These are phyloP conservation scores for Itoplectis maculator DNA, from an alignment of 2,888 invertebrate genomes.

Conservation along the genomic window DNA sequence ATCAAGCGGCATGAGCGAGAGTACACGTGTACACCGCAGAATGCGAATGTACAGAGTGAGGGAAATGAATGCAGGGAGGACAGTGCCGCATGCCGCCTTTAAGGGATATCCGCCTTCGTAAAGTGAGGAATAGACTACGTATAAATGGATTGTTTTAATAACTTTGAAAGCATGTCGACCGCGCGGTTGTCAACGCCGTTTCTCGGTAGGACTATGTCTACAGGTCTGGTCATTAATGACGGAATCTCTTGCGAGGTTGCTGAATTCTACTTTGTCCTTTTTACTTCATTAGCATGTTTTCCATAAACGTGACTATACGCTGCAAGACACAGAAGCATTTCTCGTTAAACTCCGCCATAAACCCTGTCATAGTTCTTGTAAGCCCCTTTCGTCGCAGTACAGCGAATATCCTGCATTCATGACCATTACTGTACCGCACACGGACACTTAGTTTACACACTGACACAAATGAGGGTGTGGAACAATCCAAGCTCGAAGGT, in stretches of 20 bases:
- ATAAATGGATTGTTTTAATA: conserved; percentile 78
- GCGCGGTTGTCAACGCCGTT: not conserved
- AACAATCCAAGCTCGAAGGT: conserved; percentile 4
- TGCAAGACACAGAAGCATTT: not conserved
- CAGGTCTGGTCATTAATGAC: conserved; percentile 23
- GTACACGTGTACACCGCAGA: conserved; percentile 28
- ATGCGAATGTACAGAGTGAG: not conserved
- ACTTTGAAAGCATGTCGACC: conserved; percentile 72
- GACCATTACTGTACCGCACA: not conserved
- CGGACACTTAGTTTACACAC: not conserved
- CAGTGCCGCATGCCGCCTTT: conserved; percentile 27
- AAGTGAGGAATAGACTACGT: conserved; percentile 48
- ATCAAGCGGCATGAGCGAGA: conserved; percentile 48
- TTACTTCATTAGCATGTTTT: conserved; percentile 10
- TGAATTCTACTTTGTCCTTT: conserved; percentile 10
- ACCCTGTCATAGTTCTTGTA: not conserved
- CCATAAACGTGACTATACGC: not conserved
- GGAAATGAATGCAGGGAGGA: conserved; percentile 16
- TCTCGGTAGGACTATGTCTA: not conserved
- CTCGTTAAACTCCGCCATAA: conserved; percentile 7
- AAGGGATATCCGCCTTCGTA: conserved; percentile 39
- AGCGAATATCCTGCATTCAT: not conserved
- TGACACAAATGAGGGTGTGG: conserved; percentile 1
- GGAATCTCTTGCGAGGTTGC: not conserved
- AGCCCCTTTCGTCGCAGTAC: not conserved